Conservation (phyloP, 2,888 invertebrate genomes). For the Zhengitettix transpicula region DNA sequence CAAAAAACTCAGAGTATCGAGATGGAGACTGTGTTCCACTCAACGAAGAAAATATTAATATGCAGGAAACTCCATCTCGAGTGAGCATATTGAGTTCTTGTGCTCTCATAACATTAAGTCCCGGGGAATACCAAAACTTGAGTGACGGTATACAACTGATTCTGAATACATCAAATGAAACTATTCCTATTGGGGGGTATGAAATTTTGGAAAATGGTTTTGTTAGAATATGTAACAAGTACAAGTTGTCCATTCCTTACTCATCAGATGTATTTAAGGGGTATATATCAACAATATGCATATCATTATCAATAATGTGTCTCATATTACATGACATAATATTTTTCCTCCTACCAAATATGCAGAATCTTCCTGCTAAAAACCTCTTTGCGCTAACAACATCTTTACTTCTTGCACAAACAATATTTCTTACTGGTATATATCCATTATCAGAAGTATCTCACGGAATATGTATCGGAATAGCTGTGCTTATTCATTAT, state of each 20-base stretch:
- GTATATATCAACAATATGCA: slow-evolving; percentile 20
- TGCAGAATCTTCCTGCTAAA: slow-evolving; percentile 25
- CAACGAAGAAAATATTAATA: not conserved
- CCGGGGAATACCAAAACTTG: not conserved
- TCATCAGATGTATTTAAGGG: slow-evolving; percentile 8
- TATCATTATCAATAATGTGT: slow-evolving; percentile 22
- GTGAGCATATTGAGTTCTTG: not conserved
- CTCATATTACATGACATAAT: slow-evolving; percentile 22
- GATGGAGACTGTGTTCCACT: slow-evolving; percentile 1
- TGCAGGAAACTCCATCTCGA: not conserved
- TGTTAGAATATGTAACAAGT: not conserved
- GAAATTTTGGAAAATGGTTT: not conserved
- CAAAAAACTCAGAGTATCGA: not conserved
- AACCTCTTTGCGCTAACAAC: slow-evolving; percentile 23
- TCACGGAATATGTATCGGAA: slow-evolving; percentile 6
- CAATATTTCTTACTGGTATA: slow-evolving; percentile 12
- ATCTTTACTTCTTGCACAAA: slow-evolving; percentile 24
- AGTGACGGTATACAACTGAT: not conserved
- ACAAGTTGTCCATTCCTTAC: not conserved
- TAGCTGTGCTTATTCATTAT: slow-evolving; percentile 24
- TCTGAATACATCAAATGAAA: not conserved
- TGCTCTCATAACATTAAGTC: not conserved
- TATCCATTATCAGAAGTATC: slow-evolving; percentile 1
- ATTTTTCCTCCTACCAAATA: slow-evolving; percentile 19
- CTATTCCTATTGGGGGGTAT: not conserved